Evolutionary conservation across 2,797 vertebrate genomes (phyloP).

Genomic region (Hydrocynus forskahlii): DNA sequence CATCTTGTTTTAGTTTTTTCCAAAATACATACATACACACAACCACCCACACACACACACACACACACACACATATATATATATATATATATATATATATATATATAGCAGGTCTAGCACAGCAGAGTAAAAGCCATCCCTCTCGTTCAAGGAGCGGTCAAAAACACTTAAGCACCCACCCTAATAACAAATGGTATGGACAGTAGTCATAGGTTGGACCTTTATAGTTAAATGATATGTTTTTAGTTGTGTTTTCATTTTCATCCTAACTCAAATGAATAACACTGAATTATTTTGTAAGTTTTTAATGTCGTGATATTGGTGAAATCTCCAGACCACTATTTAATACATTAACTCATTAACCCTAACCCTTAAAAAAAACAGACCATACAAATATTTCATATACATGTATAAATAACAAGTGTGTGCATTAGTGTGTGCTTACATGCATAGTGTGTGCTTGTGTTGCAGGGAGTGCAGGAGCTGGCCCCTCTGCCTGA

Average conservation of each 20-base stretch:
- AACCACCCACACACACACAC: no score
- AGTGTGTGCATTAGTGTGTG: neutral
- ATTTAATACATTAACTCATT: neutral
- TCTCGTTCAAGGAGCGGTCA: neutral
- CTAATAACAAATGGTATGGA: neutral
- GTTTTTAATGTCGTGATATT: no score
- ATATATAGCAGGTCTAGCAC: neutral
- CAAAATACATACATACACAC: no score
- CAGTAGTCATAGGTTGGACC: no score
- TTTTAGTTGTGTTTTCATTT: no score
- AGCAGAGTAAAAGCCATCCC: neutral
- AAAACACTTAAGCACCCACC: neutral
- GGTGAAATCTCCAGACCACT: neutral
- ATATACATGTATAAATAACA: neutral
- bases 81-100: no score
- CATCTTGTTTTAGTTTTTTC: neutral
- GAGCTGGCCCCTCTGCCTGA: conserved; percentile 91
- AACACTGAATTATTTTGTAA: no score
- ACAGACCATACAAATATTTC: no score
- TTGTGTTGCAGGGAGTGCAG: conserved; percentile 84
- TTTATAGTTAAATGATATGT: no score
- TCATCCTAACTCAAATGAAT: no score
- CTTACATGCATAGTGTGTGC: conserved; percentile 88
- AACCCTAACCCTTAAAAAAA: neutral
- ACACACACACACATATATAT: no score